A percentile compares a stretch with the other conserved stretches of the same genome.
These are phyloP conservation scores for Drosophila merina DNA, from an alignment of 2,888 invertebrate genomes.

Conservation along the genomic window DNA sequence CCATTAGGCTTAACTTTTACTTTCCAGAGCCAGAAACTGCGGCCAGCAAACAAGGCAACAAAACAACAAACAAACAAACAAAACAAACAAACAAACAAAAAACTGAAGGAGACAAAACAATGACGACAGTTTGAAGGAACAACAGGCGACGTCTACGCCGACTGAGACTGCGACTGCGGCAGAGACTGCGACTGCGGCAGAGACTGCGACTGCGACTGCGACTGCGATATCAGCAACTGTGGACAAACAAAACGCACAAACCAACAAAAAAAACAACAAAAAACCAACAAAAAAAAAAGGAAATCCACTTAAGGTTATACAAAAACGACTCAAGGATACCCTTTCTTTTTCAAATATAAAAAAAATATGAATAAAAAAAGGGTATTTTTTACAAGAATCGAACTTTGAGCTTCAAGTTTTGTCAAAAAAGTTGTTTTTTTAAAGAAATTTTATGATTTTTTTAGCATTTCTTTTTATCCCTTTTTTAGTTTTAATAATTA, in stretches of 20 bases:
- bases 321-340: not conserved
- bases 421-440: not conserved
- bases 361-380: not conserved
- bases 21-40: conserved; percentile 52
- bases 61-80: conserved; percentile 46
- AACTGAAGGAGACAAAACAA: conserved; percentile 58
- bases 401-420: not conserved
- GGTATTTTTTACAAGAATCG: not conserved
- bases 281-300: conserved; percentile 1
- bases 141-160: conserved; percentile 14
- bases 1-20: conserved; percentile 58
- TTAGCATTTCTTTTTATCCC: too few relatives aligned
- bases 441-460: too few relatives aligned
- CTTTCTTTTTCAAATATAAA: not conserved
- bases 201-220: conserved; percentile 10
- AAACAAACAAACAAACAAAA: conserved; percentile 43
- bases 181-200: not conserved
- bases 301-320: not conserved
- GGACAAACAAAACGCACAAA: conserved; percentile 67
- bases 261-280: conserved; percentile 12
- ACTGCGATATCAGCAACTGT: conserved; percentile 51
- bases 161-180: conserved; percentile 13
- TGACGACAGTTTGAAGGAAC: conserved; percentile 67
- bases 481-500: too few relatives aligned
- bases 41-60: conserved; percentile 28